These are phyloP conservation scores for Caloenas nicobarica DNA, from an alignment of 2,113 vertebrate genomes.

Conservation along the genomic window DNA sequence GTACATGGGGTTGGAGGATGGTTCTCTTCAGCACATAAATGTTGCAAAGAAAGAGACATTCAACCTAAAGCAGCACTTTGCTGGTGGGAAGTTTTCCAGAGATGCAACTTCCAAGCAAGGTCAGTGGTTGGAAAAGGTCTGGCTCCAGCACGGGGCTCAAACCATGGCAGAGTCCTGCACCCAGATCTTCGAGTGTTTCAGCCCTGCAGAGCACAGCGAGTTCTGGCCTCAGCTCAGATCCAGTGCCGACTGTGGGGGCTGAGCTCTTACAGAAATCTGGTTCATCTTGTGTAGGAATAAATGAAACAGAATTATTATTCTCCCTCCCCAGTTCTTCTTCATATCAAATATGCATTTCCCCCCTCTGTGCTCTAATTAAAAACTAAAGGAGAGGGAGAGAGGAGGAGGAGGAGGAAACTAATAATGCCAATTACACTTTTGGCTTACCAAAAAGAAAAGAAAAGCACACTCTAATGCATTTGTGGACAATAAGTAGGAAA, in stretches of 20 bases:
- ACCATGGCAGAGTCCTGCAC: background rate
- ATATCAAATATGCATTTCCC: background rate
- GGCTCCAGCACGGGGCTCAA: background rate
- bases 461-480: slow-evolving; percentile 23
- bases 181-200: background rate
- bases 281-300: background rate
- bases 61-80: background rate
- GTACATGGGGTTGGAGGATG: rapidly evolving
- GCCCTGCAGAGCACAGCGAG: background rate
- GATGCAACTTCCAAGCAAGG: background rate
- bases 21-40: background rate
- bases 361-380: slow-evolving; percentile 50
- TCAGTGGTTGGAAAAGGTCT: rapidly evolving
- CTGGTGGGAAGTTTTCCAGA: background rate
- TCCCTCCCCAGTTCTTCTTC: background rate
- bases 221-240: background rate
- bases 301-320: slow-evolving; percentile 24
- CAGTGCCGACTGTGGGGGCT: background rate
- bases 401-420: slow-evolving; percentile 41
- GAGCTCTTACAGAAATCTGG: background rate
- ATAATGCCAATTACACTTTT: slow-evolving; percentile 55
- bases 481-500: slow-evolving; percentile 58
- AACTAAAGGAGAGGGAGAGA: slow-evolving; percentile 23
- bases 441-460: slow-evolving; percentile 26
- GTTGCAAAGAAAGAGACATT: background rate